Evolutionary conservation across 2,888 invertebrate genomes (phyloP), one percentile per base, ranked within the genome.

Genomic region (Ochlodes sylvanus): DNA sequence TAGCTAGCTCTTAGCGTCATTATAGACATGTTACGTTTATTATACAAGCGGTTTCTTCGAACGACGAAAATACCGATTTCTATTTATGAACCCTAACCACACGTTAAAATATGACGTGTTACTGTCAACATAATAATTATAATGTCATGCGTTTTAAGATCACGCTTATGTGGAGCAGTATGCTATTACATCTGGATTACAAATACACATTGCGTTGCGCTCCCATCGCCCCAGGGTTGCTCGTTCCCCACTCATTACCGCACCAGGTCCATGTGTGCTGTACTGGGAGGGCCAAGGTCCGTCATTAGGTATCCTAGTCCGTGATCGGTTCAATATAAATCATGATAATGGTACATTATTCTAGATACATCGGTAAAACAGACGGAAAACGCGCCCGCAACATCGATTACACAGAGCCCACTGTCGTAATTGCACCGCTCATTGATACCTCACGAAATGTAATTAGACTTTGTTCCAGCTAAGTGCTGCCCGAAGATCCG

Each of bases 341-440:
- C 92, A 90, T 86, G 87, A 84, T 92, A 92, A 92, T 92, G 87
- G 90, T 87, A 90, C 83, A 92, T 92, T 89, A 91, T 90, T 88
- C 87, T 86, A 84, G 90, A 87, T 85, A 86, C 86, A 85, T 85
- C 88, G 83, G 82, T 81, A 86, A 89, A 88, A 88, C 86, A 86
- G 87, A 84, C 86, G 87, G 87, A 89, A 90, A 91, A 89, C 85
- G 82, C 84, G 85, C 87, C 84, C 83, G 78, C 79, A 81, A 83
- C 83, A 81, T 80, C 86, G 86, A 91, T 90, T 90, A 89, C 83
- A 86, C 84, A 83, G 80, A 85, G 77, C 84, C 82, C 82, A 79
- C 86, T 84, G 87, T 83, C 84, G 89, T 91, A 90, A 91, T 92
- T 90, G 89, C 88, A 75, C 84, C 85, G 81, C 87, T 90, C 89